Conservation (phyloP, 2,797 vertebrate species). For the Cuniculus paca region DNA sequence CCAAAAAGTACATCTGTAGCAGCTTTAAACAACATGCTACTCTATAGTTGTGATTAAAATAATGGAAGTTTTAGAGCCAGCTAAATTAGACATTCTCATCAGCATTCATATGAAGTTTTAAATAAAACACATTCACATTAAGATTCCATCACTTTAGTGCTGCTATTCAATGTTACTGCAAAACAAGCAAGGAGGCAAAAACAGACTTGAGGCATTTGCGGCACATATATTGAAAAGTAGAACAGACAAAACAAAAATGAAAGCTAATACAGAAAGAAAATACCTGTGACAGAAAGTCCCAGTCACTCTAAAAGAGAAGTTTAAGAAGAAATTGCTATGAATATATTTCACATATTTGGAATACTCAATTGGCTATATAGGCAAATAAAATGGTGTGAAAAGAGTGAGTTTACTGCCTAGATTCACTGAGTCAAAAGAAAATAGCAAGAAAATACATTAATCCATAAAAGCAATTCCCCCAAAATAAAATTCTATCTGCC, state of each 20-base stretch:
- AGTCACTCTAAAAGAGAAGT: constrained; percentile 62
- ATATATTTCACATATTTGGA: constrained; percentile 75
- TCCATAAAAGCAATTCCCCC: constrained; percentile 68
- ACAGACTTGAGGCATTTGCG: constrained; percentile 59
- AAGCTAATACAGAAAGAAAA: constrained; percentile 77
- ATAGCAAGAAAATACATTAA: constrained; percentile 66
- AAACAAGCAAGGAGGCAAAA: constrained; percentile 70
- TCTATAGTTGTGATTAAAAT: constrained; percentile 67
- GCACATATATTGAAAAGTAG: constrained; percentile 30
- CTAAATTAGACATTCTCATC: constrained; percentile 74
- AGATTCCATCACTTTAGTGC: constrained; percentile 59
- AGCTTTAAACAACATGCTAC: constrained; percentile 67
- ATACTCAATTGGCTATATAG: constrained; percentile 65
- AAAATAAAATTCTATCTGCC: constrained; percentile 69
- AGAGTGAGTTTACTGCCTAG: constrained; percentile 59
- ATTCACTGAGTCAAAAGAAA: constrained; percentile 60
- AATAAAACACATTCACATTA: constrained; percentile 78
- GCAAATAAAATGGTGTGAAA: constrained; percentile 69
- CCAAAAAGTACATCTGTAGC: constrained; percentile 47
- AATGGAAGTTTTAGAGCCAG: constrained; percentile 51
- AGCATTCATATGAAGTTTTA: constrained; percentile 68
- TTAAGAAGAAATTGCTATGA: constrained; percentile 66
- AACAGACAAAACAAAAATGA: constrained; percentile 67
- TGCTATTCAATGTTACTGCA: constrained; percentile 64
- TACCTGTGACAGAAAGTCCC: constrained; percentile 67